Conservation (phyloP, 1,140 invertebrate species). For the Rhagoletis zephyria region DNA sequence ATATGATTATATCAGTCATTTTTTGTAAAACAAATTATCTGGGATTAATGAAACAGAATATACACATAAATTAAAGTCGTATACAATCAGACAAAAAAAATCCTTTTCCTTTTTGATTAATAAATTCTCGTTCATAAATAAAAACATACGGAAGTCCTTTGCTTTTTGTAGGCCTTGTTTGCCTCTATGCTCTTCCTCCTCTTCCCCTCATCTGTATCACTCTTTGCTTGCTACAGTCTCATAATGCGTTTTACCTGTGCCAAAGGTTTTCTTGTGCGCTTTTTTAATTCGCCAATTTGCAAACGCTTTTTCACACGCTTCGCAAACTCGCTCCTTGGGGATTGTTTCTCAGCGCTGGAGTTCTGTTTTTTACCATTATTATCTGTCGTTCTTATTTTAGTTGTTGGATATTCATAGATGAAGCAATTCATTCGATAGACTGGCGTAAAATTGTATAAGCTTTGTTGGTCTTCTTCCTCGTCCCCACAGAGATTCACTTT, state of each 20-base stretch:
- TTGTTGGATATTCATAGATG: constrained; percentile 32
- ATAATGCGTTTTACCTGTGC: constrained; percentile 20
- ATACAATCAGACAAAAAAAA: neutral
- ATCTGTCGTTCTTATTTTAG: neutral
- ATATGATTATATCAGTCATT: constrained; percentile 26
- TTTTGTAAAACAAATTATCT: neutral
- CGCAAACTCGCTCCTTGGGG: constrained; percentile 10
- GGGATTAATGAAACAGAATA: neutral
- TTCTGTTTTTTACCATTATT: neutral
- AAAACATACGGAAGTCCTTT: neutral
- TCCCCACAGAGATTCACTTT: neutral
- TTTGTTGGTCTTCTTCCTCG: neutral
- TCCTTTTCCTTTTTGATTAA: neutral
- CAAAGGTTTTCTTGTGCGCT: constrained; percentile 26
- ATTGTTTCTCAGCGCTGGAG: neutral
- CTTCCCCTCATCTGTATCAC: neutral
- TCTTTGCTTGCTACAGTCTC: neutral
- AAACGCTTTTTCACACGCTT: constrained; percentile 38
- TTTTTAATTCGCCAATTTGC: constrained; percentile 29
- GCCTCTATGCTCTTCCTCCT: neutral
- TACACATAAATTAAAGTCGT: neutral
- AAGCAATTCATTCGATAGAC: constrained; percentile 34
- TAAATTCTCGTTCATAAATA: neutral
- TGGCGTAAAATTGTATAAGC: neutral
- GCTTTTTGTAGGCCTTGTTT: no score